A percentile compares a stretch with the other conserved stretches of the same genome.
Conservation (phyloP, 2,888 invertebrate genomes). For the Phengaris arion region DNA sequence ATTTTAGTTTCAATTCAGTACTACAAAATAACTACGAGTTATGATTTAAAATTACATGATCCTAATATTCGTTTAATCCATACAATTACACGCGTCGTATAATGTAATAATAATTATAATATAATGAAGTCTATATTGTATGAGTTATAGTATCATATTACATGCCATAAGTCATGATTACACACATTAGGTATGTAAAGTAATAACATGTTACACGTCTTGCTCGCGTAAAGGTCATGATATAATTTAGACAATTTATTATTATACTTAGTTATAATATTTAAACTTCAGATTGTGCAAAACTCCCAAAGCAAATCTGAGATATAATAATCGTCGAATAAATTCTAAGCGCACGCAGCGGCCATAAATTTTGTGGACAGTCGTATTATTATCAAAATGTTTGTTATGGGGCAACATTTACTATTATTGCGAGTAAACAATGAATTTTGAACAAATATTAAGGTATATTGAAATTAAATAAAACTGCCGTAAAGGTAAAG, state of each 20-base stretch:
- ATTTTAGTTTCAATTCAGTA: too few relatives aligned
- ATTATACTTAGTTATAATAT: not conserved
- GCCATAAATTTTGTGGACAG: conserved; percentile 1
- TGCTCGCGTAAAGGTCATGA: not conserved
- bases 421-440: conserved; percentile 5
- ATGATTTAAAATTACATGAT: not conserved
- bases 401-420: not conserved
- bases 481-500: not conserved
- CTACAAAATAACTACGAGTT: too few relatives aligned
- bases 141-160: not conserved
- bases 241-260: not conserved
- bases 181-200: conserved; percentile 7
- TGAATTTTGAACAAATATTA: not conserved
- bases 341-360: conserved; percentile 10
- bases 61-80: not conserved
- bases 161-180: conserved; percentile 2
- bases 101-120: conserved; percentile 4
- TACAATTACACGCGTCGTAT: not conserved
- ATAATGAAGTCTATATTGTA: conserved; percentile 1
- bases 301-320: conserved; percentile 4
- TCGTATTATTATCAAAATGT: conserved; percentile 8
- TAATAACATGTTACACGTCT: conserved; percentile 11
- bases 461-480: not conserved
- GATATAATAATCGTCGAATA: conserved; percentile 13
- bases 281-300: conserved; percentile 8